Evolutionary conservation across 2,888 invertebrate species (phyloP), one percentile per base, ranked within the genome.

Genomic region (Leucophenga montana): DNA sequence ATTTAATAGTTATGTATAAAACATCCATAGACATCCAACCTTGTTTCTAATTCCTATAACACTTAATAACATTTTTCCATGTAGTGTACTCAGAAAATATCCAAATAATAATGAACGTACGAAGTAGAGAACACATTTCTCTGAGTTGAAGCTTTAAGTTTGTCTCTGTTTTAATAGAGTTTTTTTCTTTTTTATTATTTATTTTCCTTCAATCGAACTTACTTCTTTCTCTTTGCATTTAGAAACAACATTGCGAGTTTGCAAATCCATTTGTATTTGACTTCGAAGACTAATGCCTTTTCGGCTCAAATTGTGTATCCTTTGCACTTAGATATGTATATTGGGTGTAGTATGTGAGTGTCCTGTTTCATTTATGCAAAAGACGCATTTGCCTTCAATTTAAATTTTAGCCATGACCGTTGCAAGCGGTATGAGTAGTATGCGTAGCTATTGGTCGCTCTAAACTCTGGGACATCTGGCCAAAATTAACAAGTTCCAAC

Each of bases 401-500:
- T 78, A 76, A 77, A 78, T 75, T 78, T 50, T 50, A 13, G 50
- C 50, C 50, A 50, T 50, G 50, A 50, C 50, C 8, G 27, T 14
- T 44, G 44, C 18, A 56, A 56, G 56, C 9, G 3, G 22, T 13
- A 18, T 20, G 18, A 13, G 44, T 16, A 54, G 39, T 14, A n/a
- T 48, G 14, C 16, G 13, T 46, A 27, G 48, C 46, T 46, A 67
- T 56, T 33, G n/a, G 27, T 27, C 4, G 27, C 48, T 66, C 18
- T 33, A 56, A 22, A 46, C n/a, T 64, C 18, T 64, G 64, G 18
- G 22, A 75, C 80, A 83, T 80, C 82, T 80, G 80, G 82, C 77
- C 83, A 82, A 83, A 80, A 83, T 80, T 80, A 80, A 80, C 80
- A 83, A 83, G 83, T 80, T 80, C 73, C 77, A 80, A 80, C 83